Evolutionary conservation across 2,797 vertebrate genomes (phyloP).

Genomic region (Ataeniobius toweri): DNA sequence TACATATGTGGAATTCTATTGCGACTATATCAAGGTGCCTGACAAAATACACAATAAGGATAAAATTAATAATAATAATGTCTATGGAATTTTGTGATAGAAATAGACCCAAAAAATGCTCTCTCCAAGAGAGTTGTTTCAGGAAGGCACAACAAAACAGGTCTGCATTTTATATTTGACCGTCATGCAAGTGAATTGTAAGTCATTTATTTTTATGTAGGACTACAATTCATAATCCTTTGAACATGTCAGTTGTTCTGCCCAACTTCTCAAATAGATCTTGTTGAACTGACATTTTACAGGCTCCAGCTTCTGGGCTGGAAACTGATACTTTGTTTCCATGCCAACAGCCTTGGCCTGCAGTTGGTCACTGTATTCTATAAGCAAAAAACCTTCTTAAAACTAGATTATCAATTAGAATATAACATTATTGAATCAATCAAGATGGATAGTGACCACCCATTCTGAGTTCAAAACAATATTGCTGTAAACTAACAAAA

Average conservation of each 20-base stretch:
- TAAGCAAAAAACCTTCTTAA: constrained; percentile 73
- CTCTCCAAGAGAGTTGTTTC: constrained; percentile 10
- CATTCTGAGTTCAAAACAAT: constrained; percentile 25
- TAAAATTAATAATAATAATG: background rate
- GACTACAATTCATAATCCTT: constrained; percentile 19
- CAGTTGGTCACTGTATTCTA: constrained; percentile 63
- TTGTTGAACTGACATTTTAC: constrained; percentile 57
- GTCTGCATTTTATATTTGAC: constrained; percentile 14
- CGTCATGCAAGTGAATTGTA: constrained; percentile 27
- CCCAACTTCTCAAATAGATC: constrained; percentile 31
- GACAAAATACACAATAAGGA: constrained; percentile 10
- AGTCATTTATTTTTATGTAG: background rate
- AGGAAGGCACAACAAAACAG: constrained; percentile 33
- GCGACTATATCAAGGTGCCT: constrained; percentile 15
- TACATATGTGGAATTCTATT: constrained; percentile 12
- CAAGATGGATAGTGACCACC: constrained; percentile 66
- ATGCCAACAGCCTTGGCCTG: constrained; percentile 80
- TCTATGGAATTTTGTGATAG: background rate
- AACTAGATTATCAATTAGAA: constrained; percentile 69
- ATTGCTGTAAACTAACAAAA: constrained; percentile 7
- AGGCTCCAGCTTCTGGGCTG: constrained; percentile 43
- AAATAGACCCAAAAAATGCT: background rate
- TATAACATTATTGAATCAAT: constrained; percentile 69
- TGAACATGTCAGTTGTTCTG: constrained; percentile 32
- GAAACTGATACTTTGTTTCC: constrained; percentile 65